Conservation (phyloP, 2,113 vertebrate genomes). For the Amphiprion ocellaris region DNA sequence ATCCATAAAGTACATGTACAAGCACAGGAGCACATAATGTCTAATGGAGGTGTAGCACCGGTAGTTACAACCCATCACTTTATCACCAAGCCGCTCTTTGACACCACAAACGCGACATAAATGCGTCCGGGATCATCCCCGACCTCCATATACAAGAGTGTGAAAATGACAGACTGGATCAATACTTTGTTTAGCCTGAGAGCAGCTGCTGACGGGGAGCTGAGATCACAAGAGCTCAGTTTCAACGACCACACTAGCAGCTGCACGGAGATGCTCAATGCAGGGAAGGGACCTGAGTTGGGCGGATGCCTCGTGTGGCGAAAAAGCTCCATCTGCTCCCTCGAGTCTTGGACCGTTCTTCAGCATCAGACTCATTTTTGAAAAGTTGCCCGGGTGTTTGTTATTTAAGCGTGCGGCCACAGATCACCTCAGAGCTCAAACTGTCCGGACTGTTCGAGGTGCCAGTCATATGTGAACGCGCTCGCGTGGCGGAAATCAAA, state of each 20-base stretch:
- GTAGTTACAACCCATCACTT: neutral
- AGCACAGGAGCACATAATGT: neutral
- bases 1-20: neutral
- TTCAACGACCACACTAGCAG: slow-evolving; percentile 51
- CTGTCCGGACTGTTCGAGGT: neutral
- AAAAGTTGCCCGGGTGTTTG: slow-evolving; percentile 4
- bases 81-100: slow-evolving; percentile 1
- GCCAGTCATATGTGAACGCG: neutral
- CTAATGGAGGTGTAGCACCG: neutral
- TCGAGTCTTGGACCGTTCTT: slow-evolving; percentile 10
- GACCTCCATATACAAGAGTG: slow-evolving; percentile 33
- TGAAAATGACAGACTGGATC: slow-evolving; percentile 68
- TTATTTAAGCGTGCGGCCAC: slow-evolving; percentile 7
- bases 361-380: slow-evolving; percentile 8
- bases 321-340: slow-evolving; percentile 57
- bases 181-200: slow-evolving; percentile 67
- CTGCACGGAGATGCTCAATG: slow-evolving; percentile 45
- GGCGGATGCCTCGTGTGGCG: slow-evolving; percentile 31
- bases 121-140: slow-evolving; percentile 31
- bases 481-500: neutral
- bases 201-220: slow-evolving; percentile 74
- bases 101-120: slow-evolving; percentile 33
- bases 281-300: slow-evolving; percentile 57
- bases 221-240: slow-evolving; percentile 65
- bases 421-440: neutral